Percentiles rank a stretch among this genome's conserved stretches.
These are phyloP conservation scores for Standfussiana lucernea DNA, from an alignment of 2,888 invertebrate genomes.

Conservation along the genomic window DNA sequence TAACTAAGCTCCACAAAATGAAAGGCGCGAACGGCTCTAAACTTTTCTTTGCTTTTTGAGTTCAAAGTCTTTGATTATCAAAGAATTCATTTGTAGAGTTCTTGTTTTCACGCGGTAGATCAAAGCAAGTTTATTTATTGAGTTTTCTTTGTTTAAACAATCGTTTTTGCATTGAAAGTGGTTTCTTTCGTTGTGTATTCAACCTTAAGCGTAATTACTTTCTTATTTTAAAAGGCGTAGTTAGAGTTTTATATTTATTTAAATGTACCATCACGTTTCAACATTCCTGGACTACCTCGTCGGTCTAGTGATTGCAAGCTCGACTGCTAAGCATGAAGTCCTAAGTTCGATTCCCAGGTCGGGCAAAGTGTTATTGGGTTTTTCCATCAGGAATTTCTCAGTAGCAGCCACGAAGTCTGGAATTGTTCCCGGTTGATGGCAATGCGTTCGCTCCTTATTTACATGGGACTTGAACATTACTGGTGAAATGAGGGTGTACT, in stretches of 20 bases:
- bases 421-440: no score
- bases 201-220: not conserved
- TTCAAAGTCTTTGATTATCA: conserved; percentile 53
- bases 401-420: no score
- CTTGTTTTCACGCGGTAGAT: conserved; percentile 41
- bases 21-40: conserved; percentile 38
- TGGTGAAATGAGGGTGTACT: no score
- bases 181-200: conserved; percentile 15
- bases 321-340: no score
- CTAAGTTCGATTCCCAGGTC: no score
- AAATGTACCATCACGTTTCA: not conserved
- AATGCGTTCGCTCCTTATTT: no score
- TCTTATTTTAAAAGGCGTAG: not conserved
- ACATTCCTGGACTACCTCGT: no score
- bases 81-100: conserved; percentile 41
- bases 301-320: no score
- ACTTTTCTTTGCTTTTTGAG: conserved; percentile 41
- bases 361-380: no score
- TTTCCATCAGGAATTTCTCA: no score
- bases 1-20: conserved; percentile 23
- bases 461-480: no score
- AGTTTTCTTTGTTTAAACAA: conserved; percentile 33
- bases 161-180: conserved; percentile 46
- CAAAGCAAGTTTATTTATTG: conserved; percentile 54
- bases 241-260: not conserved